Percentiles rank a stretch among this genome's conserved stretches.
These are phyloP conservation scores for Hydraecia micacea DNA, from an alignment of 2,888 invertebrate species.

Conservation along the genomic window DNA sequence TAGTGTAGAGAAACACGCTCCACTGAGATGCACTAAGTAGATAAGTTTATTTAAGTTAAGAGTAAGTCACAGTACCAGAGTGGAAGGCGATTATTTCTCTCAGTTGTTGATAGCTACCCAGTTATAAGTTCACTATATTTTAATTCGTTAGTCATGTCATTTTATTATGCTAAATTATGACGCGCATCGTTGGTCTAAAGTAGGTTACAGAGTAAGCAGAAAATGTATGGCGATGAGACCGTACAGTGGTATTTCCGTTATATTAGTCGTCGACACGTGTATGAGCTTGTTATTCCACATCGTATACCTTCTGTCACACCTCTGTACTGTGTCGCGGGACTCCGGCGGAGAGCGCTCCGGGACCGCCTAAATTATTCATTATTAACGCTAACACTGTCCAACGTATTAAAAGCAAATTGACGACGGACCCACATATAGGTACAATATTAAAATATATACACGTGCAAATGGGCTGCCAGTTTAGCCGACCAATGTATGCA, in stretches of 20 bases:
- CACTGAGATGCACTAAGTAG: too few relatives aligned
- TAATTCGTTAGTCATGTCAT: too few relatives aligned
- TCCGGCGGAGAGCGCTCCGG: conserved; percentile 36
- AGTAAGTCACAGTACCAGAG: too few relatives aligned
- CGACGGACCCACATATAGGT: conserved; percentile 27
- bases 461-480: conserved; percentile 49
- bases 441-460: conserved; percentile 57
- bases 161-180: too few relatives aligned
- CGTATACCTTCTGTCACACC: conserved; percentile 1
- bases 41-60: too few relatives aligned
- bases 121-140: too few relatives aligned
- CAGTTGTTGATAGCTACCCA: too few relatives aligned
- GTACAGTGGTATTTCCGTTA: neutral
- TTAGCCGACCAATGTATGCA: conserved; percentile 48
- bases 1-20: too few relatives aligned
- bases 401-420: conserved; percentile 65
- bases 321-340: neutral
- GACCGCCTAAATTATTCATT: conserved; percentile 73
- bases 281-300: neutral
- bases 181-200: too few relatives aligned
- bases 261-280: neutral
- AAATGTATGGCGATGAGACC: too few relatives aligned
- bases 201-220: too few relatives aligned
- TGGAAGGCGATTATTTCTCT: too few relatives aligned
- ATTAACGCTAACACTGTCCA: conserved; percentile 73